A percentile compares a stretch with the other conserved stretches of the same genome.
phyloP scores from a whole-genome alignment of 2,888 invertebrate species.

The Cataglyphis livida region DNA sequence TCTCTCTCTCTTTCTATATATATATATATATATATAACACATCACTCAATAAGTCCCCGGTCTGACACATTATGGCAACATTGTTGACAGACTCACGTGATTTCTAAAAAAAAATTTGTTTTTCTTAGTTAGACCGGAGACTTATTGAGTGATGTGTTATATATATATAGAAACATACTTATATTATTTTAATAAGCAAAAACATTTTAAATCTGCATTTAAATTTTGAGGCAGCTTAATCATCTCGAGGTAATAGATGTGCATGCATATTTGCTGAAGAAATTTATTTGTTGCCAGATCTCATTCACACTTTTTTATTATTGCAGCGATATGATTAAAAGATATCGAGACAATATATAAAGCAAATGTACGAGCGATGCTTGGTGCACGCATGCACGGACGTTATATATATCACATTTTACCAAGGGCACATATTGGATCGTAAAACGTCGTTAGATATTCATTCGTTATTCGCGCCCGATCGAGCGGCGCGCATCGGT shows the following conservation, averaged over 20 bases:
- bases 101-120: too few relatives aligned
- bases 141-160: too few relatives aligned
- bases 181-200: background rate
- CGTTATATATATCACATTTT: slow-evolving; percentile 67
- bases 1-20: too few relatives aligned
- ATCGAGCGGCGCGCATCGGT: slow-evolving; percentile 71
- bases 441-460: slow-evolving; percentile 82
- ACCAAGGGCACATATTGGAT: slow-evolving; percentile 75
- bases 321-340: background rate
- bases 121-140: too few relatives aligned
- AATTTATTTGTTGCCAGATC: background rate
- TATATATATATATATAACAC: too few relatives aligned
- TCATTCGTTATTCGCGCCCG: slow-evolving; percentile 82
- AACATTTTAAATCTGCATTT: background rate
- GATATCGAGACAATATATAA: background rate
- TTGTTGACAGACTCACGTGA: too few relatives aligned
- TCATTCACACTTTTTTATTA: background rate
- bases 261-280: background rate
- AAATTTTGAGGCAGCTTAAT: background rate
- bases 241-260: background rate
- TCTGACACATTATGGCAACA: too few relatives aligned
- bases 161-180: background rate
- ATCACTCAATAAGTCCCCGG: too few relatives aligned
- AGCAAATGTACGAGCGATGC: background rate
- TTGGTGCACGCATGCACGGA: background rate